Conservation (phyloP, 2,113 vertebrate species). For the Microcebus lehilahytsara region DNA sequence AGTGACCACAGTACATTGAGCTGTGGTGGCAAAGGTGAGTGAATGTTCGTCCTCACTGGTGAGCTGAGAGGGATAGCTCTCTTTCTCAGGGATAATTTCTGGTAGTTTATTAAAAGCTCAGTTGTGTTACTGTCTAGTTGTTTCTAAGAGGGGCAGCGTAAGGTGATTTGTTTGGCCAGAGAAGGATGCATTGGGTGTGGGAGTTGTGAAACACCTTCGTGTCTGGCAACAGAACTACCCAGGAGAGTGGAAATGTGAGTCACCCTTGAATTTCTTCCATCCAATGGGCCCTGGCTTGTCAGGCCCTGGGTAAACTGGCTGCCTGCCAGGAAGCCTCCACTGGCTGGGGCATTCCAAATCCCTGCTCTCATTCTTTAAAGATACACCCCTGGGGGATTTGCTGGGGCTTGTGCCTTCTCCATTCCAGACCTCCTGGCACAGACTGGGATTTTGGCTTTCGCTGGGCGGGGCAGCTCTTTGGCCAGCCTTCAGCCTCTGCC, state of each 20-base stretch:
- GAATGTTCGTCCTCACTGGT: neutral
- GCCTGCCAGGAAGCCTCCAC: neutral
- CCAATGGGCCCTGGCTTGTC: conserved; percentile 54
- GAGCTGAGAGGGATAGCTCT: neutral
- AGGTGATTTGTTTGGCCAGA: neutral
- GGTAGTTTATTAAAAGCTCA: neutral
- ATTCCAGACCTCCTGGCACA: neutral
- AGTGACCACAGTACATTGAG: accelerated
- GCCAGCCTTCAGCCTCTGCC: neutral
- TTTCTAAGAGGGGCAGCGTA: neutral
- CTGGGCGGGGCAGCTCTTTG: neutral
- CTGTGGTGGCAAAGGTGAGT: neutral
- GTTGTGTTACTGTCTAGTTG: neutral
- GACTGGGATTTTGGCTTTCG: neutral
- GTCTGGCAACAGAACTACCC: neutral
- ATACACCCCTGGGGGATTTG: neutral
- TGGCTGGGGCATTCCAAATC: neutral
- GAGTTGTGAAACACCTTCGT: neutral
- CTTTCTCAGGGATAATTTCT: neutral
- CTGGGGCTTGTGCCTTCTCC: neutral
- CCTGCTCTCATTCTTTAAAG: neutral
- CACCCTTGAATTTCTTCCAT: neutral
- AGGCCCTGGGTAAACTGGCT: neutral
- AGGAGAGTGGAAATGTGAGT: conserved; percentile 10
- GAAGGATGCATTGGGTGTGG: neutral